phyloP scores from a whole-genome alignment of 2,113 vertebrate species.

The Chlamydotis undulata region DNA sequence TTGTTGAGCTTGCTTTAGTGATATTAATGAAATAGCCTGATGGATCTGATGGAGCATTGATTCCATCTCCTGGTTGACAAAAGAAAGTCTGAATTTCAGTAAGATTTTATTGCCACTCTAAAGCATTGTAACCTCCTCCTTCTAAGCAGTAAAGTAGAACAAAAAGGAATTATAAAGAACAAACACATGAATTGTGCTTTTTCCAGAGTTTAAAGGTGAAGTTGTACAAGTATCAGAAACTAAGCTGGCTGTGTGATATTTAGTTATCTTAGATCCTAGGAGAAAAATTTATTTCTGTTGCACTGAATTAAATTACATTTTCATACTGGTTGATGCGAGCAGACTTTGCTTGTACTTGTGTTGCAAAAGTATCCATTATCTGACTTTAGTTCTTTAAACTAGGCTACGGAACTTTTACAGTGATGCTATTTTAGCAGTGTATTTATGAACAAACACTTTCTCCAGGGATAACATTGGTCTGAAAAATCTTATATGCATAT shows the following conservation, averaged over 20 bases:
- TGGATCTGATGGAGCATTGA: constrained; percentile 2
- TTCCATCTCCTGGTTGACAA: constrained; percentile 8
- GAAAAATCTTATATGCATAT: neutral
- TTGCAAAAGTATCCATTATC: constrained; percentile 7
- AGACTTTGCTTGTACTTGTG: constrained; percentile 45
- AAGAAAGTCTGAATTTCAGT: neutral
- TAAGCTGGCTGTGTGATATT: constrained; percentile 73
- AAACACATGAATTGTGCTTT: neutral
- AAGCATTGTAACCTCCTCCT: neutral
- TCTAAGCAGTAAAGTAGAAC: neutral
- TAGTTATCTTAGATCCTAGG: constrained; percentile 55
- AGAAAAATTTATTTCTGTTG: constrained; percentile 72
- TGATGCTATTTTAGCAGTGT: constrained; percentile 48
- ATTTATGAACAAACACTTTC: constrained; percentile 58
- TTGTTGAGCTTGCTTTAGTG: neutral
- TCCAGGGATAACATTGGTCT: neutral
- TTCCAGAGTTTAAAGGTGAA: neutral
- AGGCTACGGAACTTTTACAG: neutral
- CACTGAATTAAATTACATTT: constrained; percentile 74
- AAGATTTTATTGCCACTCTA: neutral
- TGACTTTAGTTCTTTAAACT: neutral
- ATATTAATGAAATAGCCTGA: neutral
- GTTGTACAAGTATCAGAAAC: constrained; percentile 53
- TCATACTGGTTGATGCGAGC: constrained; percentile 71
- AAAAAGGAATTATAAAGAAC: neutral